These are phyloP conservation scores for Megamerina dolium DNA, from an alignment of 2,888 invertebrate genomes.

Conservation along the genomic window DNA sequence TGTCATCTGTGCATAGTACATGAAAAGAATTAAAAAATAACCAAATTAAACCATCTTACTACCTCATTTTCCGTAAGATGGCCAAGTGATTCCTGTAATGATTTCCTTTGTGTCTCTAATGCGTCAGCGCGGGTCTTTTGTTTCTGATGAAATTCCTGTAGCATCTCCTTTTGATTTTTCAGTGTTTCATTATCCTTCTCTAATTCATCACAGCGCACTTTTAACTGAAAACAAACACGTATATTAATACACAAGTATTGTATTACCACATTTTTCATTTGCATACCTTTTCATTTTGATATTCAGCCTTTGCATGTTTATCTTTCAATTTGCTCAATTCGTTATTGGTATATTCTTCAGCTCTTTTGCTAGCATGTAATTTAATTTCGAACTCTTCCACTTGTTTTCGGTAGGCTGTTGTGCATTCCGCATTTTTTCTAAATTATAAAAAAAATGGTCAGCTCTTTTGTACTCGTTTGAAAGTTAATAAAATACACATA, in stretches of 20 bases:
- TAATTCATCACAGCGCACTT: constrained; percentile 56
- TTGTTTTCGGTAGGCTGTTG: constrained; percentile 43
- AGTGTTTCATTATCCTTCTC: constrained; percentile 57
- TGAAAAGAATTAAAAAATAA: background rate
- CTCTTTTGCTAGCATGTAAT: constrained; percentile 37
- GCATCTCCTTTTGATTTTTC: constrained; percentile 51
- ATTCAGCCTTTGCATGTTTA: constrained; percentile 48
- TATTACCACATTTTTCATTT: background rate
- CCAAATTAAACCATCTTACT: constrained; percentile 10
- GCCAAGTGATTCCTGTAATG: constrained; percentile 50
- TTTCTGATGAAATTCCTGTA: constrained; percentile 53
- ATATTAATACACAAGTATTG: background rate
- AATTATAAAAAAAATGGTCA: constrained; percentile 3
- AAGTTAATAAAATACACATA: constrained; percentile 10
- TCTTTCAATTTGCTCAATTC: constrained; percentile 49
- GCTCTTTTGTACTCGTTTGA: background rate
- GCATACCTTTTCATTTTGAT: constrained; percentile 53
- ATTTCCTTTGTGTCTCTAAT: constrained; percentile 55
- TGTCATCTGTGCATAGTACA: constrained; percentile 45
- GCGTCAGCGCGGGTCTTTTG: constrained; percentile 50
- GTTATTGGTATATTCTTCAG: constrained; percentile 43
- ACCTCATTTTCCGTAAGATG: constrained; percentile 58
- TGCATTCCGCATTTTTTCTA: constrained; percentile 23
- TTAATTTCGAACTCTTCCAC: constrained; percentile 47
- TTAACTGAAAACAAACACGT: constrained; percentile 24